Evolutionary conservation across 2,113 vertebrate genomes (phyloP).

Genomic region (Eubucco bourcierii): DNA sequence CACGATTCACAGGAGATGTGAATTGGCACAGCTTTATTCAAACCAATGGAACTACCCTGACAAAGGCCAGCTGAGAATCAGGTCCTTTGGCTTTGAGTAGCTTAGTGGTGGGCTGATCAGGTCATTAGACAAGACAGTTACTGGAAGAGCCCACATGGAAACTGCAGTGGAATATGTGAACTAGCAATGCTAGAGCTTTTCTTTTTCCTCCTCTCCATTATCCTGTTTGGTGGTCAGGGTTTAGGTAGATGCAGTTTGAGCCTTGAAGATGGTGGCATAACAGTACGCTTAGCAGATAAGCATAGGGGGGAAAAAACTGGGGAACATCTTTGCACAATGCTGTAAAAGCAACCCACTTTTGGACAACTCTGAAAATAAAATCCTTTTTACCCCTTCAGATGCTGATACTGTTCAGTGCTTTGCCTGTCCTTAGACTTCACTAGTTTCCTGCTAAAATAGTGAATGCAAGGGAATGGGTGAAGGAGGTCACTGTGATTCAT

Average conservation of each 20-base stretch:
- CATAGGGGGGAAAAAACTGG: background rate
- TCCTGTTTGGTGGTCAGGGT: background rate
- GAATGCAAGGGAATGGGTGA: background rate
- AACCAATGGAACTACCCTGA: slow-evolving; percentile 27
- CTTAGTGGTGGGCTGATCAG: slow-evolving; percentile 34
- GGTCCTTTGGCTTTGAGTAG: slow-evolving; percentile 28
- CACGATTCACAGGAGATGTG: slow-evolving; percentile 30
- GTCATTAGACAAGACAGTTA: slow-evolving; percentile 11
- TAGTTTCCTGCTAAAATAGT: background rate
- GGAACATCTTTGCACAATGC: background rate
- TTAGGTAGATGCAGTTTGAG: background rate
- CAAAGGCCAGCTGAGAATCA: slow-evolving; percentile 23
- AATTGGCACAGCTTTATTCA: slow-evolving; percentile 9
- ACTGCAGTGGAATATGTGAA: background rate
- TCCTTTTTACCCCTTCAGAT: background rate
- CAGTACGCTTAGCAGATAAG: background rate
- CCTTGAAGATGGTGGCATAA: background rate
- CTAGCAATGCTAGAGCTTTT: background rate
- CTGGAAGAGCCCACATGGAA: background rate
- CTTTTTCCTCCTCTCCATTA: background rate
- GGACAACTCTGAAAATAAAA: background rate
- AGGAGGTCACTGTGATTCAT: background rate
- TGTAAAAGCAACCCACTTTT: background rate
- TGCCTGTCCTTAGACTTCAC: background rate
- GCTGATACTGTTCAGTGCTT: background rate